These are phyloP conservation scores for Conus canariensis DNA, from an alignment of 2,888 invertebrate species.

Conservation along the genomic window DNA sequence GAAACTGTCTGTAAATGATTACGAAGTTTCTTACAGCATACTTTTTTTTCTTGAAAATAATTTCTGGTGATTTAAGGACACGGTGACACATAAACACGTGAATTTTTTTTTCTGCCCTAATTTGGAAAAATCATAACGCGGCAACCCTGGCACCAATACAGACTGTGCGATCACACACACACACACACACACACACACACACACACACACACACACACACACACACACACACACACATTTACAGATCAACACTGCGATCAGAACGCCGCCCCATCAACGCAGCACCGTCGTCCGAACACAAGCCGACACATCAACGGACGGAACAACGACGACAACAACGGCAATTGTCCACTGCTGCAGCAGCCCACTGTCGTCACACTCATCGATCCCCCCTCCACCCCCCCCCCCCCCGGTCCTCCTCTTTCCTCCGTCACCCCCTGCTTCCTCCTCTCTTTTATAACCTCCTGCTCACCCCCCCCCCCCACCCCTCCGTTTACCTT, in stretches of 20 bases:
- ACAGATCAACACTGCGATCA: neutral
- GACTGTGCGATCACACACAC: too few relatives aligned
- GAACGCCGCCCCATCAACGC: neutral
- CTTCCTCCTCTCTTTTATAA: neutral
- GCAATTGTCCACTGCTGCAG: neutral
- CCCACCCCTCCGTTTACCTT: neutral
- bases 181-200: too few relatives aligned
- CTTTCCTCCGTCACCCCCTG: neutral
- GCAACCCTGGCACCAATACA: too few relatives aligned
- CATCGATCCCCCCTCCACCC: neutral
- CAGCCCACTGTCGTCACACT: conserved; percentile 16
- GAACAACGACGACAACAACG: conserved; percentile 16
- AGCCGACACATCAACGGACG: neutral
- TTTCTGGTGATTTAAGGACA: too few relatives aligned
- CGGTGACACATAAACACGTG: too few relatives aligned
- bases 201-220: too few relatives aligned
- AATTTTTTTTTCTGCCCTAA: too few relatives aligned
- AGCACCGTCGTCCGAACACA: neutral
- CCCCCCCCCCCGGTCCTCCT: neutral
- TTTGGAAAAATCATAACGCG: too few relatives aligned
- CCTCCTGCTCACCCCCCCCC: neutral
- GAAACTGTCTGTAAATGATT: too few relatives aligned
- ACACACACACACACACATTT: too few relatives aligned
- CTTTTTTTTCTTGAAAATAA: too few relatives aligned
- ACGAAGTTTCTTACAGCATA: too few relatives aligned